Conservation (phyloP, 2,888 invertebrate genomes). For the Rutpela maculata region DNA sequence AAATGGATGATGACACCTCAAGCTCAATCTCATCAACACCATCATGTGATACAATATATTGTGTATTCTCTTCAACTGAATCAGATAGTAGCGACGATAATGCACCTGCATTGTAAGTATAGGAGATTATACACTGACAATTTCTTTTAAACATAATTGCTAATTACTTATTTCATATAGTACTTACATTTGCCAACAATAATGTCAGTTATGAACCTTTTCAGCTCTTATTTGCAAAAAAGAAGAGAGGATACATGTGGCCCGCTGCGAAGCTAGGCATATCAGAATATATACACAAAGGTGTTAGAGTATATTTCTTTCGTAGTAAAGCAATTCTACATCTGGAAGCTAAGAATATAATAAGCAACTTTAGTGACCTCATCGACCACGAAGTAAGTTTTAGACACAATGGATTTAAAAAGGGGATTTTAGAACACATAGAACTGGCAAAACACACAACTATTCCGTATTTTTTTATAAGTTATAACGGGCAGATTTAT, state of each 20-base stretch:
- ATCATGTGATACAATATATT: constrained; percentile 12
- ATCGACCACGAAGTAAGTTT: constrained; percentile 54
- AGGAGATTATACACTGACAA: background rate
- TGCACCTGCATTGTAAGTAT: constrained; percentile 39
- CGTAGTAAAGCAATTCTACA: constrained; percentile 56
- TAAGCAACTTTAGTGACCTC: constrained; percentile 49
- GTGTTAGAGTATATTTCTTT: constrained; percentile 57
- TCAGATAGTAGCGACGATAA: constrained; percentile 24
- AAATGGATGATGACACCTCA: constrained; percentile 29
- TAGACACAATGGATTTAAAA: constrained; percentile 50
- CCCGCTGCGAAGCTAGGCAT: constrained; percentile 55
- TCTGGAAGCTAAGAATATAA: constrained; percentile 42
- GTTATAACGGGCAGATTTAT: constrained; percentile 36
- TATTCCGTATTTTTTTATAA: constrained; percentile 51
- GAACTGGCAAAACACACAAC: constrained; percentile 32
- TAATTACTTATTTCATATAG: background rate
- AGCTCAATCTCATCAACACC: constrained; percentile 26
- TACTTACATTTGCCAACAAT: constrained; percentile 40
- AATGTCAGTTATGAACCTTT: constrained; percentile 58
- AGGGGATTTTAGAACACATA: constrained; percentile 49
- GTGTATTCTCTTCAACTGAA: constrained; percentile 18
- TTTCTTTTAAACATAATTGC: constrained; percentile 1
- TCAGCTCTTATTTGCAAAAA: constrained; percentile 57
- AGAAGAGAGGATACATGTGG: constrained; percentile 55
- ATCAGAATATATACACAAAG: constrained; percentile 40